phyloP scores from a whole-genome alignment of 2,797 vertebrate species.

The Oreochromis mossambicus region DNA sequence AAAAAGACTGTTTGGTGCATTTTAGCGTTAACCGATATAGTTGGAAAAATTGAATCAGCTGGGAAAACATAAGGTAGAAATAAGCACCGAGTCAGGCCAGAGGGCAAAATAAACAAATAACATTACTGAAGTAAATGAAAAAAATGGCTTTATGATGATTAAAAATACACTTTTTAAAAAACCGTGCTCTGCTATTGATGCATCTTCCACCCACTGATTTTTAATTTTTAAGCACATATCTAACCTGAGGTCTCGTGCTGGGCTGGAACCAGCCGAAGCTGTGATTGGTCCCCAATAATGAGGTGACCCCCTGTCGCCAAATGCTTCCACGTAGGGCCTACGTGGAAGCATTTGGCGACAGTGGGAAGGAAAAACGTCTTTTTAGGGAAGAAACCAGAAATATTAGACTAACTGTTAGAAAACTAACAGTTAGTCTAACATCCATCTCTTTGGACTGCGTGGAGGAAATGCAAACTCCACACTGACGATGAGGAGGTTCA shows the following conservation, averaged over 20 bases:
- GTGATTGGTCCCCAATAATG: background rate
- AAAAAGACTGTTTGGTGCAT: background rate
- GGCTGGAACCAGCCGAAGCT: background rate
- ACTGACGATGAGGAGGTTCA: background rate
- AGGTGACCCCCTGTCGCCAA: background rate
- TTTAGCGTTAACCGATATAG: background rate
- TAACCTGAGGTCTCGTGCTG: background rate
- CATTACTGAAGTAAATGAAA: background rate
- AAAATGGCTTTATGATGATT: background rate
- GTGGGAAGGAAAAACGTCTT: background rate
- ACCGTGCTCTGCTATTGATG: fast-evolving
- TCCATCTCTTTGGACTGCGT: background rate
- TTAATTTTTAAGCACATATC: background rate
- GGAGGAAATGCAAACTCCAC: background rate
- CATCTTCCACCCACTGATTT: background rate
- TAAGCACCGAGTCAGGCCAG: background rate
- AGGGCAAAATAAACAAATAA: background rate
- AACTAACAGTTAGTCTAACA: background rate
- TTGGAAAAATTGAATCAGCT: background rate
- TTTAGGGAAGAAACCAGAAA: too few relatives aligned
- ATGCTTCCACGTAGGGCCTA: too few relatives aligned
- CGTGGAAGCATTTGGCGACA: background rate
- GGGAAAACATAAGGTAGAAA: background rate
- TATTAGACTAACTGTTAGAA: too few relatives aligned
- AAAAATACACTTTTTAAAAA: background rate